Evolutionary conservation across 2,888 invertebrate genomes (phyloP).

Genomic region (Hylaea fasciaria): DNA sequence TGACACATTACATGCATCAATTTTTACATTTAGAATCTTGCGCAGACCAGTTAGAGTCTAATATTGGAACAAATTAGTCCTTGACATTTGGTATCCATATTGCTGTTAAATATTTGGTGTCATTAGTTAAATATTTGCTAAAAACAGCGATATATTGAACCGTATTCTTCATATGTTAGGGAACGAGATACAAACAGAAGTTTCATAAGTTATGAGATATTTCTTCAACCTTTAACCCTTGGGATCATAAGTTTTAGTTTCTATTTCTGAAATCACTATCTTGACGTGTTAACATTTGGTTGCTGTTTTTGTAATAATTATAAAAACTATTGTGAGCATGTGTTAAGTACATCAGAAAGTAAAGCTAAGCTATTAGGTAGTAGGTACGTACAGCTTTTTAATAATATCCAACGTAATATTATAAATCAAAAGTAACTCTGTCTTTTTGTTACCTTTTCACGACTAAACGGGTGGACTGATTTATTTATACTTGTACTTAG

Average conservation of each 20-base stretch:
- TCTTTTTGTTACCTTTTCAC: too few relatives aligned
- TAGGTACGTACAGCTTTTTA: too few relatives aligned
- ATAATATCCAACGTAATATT: too few relatives aligned
- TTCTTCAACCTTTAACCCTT: slow-evolving; percentile 60
- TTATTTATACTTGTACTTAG: too few relatives aligned
- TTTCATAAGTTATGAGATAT: slow-evolving; percentile 39
- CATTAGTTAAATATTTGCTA: slow-evolving; percentile 54
- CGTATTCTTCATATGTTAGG: slow-evolving; percentile 40
- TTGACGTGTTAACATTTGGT: slow-evolving; percentile 53
- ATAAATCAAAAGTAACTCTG: too few relatives aligned
- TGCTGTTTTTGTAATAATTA: neutral
- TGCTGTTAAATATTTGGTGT: slow-evolving; percentile 67
- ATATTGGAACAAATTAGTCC: slow-evolving; percentile 38
- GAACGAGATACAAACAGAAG: slow-evolving; percentile 11
- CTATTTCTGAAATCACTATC: slow-evolving; percentile 64
- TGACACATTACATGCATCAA: neutral
- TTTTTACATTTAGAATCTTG: slow-evolving; percentile 37
- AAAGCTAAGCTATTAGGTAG: too few relatives aligned
- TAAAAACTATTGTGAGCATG: neutral
- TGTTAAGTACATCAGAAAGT: too few relatives aligned
- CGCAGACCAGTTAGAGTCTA: slow-evolving; percentile 42
- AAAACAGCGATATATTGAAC: slow-evolving; percentile 36
- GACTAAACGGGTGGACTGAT: too few relatives aligned
- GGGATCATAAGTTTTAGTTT: slow-evolving; percentile 59
- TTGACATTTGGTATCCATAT: slow-evolving; percentile 34